Evolutionary conservation across 30 jellyfish, hydroid and myxozoan species (phyloP).

Genomic region (Turritopsis rubra): DNA sequence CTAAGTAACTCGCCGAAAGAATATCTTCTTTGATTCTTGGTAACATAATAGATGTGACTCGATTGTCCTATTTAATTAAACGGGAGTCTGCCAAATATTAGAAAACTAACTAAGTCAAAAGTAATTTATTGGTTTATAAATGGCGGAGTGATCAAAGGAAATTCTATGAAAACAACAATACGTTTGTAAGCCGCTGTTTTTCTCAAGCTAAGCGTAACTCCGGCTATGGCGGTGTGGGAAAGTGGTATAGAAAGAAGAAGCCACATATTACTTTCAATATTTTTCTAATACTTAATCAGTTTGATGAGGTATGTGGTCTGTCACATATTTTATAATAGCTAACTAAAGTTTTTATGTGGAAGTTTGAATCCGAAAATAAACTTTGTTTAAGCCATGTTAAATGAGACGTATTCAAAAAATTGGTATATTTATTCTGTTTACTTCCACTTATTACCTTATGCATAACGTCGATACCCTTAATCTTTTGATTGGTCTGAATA

Average conservation of each 20-base stretch:
- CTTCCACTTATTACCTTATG: too few species aligned
- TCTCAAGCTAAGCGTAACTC: not conserved
- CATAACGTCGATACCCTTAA: too few species aligned
- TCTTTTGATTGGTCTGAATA: too few species aligned
- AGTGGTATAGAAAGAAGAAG: not conserved
- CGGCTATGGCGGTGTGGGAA: constrained; percentile 24
- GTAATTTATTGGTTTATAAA: constrained; percentile 16
- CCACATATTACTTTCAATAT: not conserved
- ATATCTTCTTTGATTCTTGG: constrained; percentile 21
- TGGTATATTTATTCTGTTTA: too few species aligned
- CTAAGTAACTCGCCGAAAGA: constrained; percentile 19
- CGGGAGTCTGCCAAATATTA: not conserved
- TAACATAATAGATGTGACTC: constrained; percentile 6
- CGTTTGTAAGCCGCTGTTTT: constrained; percentile 16
- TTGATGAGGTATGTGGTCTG: not conserved
- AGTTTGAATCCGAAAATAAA: too few species aligned
- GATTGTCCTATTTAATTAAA: not conserved
- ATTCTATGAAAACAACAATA: constrained; percentile 13
- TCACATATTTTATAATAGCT: too few species aligned
- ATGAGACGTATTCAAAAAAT: too few species aligned
- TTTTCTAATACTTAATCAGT: not conserved
- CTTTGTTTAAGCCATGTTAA: too few species aligned
- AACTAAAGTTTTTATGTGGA: too few species aligned
- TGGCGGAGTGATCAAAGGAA: constrained; percentile 34
- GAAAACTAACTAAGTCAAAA: not conserved